phyloP scores from a whole-genome alignment of 2,888 invertebrate genomes.

The Drosophila borborema region DNA sequence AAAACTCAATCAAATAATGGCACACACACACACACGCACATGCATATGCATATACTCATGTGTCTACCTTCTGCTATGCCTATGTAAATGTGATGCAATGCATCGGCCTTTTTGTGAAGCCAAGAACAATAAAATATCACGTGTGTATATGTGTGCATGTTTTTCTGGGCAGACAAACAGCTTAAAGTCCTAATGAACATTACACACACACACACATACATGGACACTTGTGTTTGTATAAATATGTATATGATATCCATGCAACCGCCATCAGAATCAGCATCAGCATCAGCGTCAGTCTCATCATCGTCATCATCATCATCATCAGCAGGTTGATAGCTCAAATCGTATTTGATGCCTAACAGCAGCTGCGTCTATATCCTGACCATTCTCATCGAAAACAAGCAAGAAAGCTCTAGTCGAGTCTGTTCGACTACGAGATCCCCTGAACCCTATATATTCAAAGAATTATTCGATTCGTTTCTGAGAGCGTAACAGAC shows the following conservation, averaged over 20 bases:
- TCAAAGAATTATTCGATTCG: no score
- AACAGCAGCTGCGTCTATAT: conserved; percentile 26
- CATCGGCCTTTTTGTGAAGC: conserved; percentile 59
- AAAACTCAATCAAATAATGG: conserved; percentile 54
- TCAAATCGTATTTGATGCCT: conserved; percentile 43
- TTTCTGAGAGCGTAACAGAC: no score
- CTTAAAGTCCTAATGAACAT: conserved; percentile 59
- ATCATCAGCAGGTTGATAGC: conserved; percentile 27
- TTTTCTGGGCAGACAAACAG: conserved; percentile 62
- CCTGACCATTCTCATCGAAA: conserved; percentile 26
- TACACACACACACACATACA: conserved; percentile 7
- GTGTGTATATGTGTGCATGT: conserved; percentile 13
- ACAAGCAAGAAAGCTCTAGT: conserved; percentile 4
- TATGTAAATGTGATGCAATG: conserved; percentile 45
- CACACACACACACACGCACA: conserved; percentile 1
- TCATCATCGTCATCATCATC: not conserved
- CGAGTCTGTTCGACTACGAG: no score
- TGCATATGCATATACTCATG: not conserved
- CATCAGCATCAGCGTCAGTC: conserved; percentile 1
- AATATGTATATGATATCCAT: conserved; percentile 19
- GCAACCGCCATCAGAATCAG: conserved; percentile 27
- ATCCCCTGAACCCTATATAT: no score
- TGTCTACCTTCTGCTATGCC: not conserved
- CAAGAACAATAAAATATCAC: conserved; percentile 46
- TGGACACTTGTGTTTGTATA: not conserved